Evolutionary conservation across 1,140 invertebrate genomes (phyloP).

Genomic region (Rhyzopertha dominica): DNA sequence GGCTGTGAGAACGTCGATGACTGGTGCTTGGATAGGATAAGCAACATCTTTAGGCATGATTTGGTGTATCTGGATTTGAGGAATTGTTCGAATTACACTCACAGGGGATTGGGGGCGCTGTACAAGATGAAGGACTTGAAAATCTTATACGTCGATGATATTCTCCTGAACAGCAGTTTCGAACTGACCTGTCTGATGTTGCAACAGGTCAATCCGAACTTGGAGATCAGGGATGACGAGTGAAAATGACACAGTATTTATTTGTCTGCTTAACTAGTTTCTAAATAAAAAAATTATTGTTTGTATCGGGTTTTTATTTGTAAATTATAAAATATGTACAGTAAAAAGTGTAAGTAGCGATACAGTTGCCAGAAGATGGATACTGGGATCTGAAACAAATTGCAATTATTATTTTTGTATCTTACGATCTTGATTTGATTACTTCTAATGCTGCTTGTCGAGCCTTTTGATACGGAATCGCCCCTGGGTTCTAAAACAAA

Average conservation of each 20-base stretch:
- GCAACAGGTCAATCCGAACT: conserved; percentile 46
- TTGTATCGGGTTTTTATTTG: conserved; percentile 14
- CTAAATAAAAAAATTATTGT: conserved; percentile 18
- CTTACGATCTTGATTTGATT: no score
- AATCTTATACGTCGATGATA: conserved; percentile 51
- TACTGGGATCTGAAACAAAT: no score
- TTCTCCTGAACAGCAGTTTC: conserved; percentile 47
- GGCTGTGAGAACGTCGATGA: conserved; percentile 65
- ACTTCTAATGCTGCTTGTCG: no score
- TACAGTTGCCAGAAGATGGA: no score
- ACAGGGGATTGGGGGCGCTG: conserved; percentile 59
- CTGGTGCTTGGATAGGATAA: conserved; percentile 67
- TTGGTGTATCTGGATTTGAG: conserved; percentile 72
- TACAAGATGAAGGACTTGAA: conserved; percentile 56
- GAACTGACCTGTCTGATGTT: conserved; percentile 56
- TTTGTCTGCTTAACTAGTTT: no score
- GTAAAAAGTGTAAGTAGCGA: no score
- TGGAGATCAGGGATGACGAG: conserved; percentile 38
- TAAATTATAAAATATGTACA: no score
- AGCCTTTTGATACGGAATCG: no score
- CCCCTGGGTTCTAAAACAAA: no score
- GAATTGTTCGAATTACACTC: conserved; percentile 59
- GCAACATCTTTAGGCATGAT: conserved; percentile 51
- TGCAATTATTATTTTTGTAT: no score
- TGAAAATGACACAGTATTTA: no score